Base-by-base conservation (phyloP, 2,113 vertebrate species). In the Chiloscyllium plagiosum region DNA sequence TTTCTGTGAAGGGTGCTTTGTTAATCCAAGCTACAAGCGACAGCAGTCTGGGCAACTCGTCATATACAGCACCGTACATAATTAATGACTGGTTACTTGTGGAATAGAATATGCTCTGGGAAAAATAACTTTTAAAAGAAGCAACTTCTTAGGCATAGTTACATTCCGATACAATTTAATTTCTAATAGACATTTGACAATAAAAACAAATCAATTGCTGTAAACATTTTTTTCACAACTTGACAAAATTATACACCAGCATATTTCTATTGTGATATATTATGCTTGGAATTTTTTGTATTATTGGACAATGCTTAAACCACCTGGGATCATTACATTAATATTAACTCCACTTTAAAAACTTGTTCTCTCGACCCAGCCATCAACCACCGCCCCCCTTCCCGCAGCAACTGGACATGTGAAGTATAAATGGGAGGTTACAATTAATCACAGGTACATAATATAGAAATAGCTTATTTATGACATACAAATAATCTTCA, bases 1-100 rank as follows among this genome's bases (percentile, higher is more conserved):
- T 95, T 94, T 95, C 94, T 72, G 94, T 72, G 52, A 95, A 95
- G 68, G 61, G n/a, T n/a, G 37, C 61, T 61, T 95, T 70, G 15
- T 95, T 95, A 95, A 95, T 33, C 69, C 42, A 95, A 95, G 22
- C 24, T 95, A 52, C 94, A 95, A 72, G 72, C 26, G 29, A 33
- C 24, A 95, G 94, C 68, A 76, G 69, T 47, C 69, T 95, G 42
- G 24, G 26, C 50, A 95, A 52, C 15, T 72, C 42, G 72, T 24
- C 42, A 72, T 52, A 12, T 72, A 42, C 61, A 66, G 19, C 61
- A 42, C 15, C 22, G 37, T 94, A 47, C 26, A 70, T 37, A 69
- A 42, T 69, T 70, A 70, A 72, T 26, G 47, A 52, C 93, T 42
- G 26, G 93, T 47, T 95, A 52, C 42, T 50, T 52, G 69, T 47